Conservation (phyloP, 2,113 vertebrate genomes). For the Silurus asotus region DNA sequence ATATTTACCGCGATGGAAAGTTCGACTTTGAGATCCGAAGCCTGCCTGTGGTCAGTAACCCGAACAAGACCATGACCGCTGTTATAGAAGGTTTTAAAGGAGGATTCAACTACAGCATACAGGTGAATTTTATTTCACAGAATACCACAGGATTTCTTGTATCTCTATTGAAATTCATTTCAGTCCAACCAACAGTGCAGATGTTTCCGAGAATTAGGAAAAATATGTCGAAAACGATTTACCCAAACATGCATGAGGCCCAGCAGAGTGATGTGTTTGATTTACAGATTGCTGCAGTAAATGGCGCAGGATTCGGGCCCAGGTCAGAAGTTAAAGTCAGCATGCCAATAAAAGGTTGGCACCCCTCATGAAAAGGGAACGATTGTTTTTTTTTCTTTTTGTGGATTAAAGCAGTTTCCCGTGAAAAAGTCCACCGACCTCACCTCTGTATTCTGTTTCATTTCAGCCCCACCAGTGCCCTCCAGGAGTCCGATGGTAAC, state of each 20-base stretch:
- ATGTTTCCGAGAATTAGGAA: not conserved
- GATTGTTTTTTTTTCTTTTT: not conserved
- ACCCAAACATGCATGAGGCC: not conserved
- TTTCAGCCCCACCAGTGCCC: constrained; percentile 82
- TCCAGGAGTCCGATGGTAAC: constrained; percentile 79
- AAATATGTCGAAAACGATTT: not conserved
- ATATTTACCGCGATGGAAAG: constrained; percentile 80
- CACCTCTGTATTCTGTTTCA: constrained; percentile 44
- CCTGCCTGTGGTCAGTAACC: constrained; percentile 75
- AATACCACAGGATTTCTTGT: not conserved
- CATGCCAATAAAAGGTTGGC: constrained; percentile 86
- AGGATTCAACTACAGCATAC: constrained; percentile 88
- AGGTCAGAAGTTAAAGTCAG: constrained; percentile 86
- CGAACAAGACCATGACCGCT: constrained; percentile 79
- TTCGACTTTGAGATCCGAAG: constrained; percentile 76
- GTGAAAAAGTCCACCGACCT: not conserved
- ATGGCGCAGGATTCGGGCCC: constrained; percentile 86
- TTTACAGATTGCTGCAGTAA: constrained; percentile 87
- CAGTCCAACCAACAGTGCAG: not conserved
- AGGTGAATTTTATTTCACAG: constrained; percentile 69
- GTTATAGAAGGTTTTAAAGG: constrained; percentile 90
- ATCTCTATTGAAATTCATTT: not conserved
- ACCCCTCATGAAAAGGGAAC: not conserved
- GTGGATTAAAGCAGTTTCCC: not conserved
- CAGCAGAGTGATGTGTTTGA: not conserved